These are phyloP conservation scores for Solenodon paradoxus DNA, from an alignment of 2,113 vertebrate genomes.

Conservation along the genomic window DNA sequence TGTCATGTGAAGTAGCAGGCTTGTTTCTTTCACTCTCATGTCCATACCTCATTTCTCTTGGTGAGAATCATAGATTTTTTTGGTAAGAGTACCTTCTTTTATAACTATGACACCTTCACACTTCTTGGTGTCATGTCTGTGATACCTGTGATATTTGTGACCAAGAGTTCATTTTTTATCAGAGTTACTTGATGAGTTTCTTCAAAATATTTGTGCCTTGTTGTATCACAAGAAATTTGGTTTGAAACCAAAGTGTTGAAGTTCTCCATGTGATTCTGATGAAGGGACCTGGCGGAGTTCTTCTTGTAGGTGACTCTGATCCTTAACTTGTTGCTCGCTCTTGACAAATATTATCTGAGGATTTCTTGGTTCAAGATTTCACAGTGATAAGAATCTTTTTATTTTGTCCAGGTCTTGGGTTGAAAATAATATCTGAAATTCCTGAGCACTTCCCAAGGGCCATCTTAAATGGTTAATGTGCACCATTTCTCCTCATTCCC, in stretches of 20 bases:
- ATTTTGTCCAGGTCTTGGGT: neutral
- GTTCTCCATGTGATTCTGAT: neutral
- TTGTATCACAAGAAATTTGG: neutral
- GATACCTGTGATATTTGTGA: neutral
- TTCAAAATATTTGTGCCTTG: neutral
- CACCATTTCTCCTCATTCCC: neutral
- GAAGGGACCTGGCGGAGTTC: neutral
- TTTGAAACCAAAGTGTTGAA: neutral
- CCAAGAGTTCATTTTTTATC: neutral
- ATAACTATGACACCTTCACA: too few species aligned
- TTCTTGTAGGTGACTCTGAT: neutral
- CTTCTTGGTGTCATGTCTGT: neutral
- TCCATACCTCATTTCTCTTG: neutral
- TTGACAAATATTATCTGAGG: neutral
- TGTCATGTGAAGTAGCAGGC: neutral
- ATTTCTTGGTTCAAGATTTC: neutral
- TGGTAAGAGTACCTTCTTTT: neutral
- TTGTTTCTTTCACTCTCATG: neutral
- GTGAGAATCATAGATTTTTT: neutral
- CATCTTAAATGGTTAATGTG: neutral
- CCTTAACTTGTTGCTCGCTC: neutral
- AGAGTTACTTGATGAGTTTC: neutral
- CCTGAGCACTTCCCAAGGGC: neutral
- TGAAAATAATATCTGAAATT: neutral
- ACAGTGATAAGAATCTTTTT: neutral